phyloP scores from a whole-genome alignment of 2,888 invertebrate species.

The Megastigmus dorsalis region DNA sequence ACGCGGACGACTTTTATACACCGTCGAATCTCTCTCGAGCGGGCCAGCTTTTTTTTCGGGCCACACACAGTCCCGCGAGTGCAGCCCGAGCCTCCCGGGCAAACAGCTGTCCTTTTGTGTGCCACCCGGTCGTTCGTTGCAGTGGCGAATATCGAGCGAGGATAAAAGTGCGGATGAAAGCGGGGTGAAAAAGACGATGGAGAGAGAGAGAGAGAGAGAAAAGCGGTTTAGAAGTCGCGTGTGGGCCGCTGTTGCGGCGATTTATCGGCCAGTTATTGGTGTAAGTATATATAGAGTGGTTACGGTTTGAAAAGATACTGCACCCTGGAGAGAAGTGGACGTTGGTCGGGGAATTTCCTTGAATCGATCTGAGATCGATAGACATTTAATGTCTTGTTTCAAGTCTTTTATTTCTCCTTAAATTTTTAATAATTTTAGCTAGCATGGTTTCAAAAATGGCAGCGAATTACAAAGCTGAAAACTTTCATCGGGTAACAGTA shows the following conservation, averaged over 20 bases:
- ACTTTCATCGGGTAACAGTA: too few species aligned
- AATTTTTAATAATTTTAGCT: background rate
- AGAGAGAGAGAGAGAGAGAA: too few species aligned
- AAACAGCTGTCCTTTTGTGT: slow-evolving; percentile 20
- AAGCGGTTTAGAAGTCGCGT: too few species aligned
- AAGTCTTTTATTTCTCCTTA: background rate
- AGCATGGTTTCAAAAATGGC: background rate
- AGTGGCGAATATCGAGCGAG: background rate
- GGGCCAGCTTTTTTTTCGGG: too few species aligned
- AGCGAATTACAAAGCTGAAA: too few species aligned
- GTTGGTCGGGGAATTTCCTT: background rate
- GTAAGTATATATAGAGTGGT: background rate
- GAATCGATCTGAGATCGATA: background rate
- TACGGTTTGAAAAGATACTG: too few species aligned
- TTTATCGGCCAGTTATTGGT: background rate
- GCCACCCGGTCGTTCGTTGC: too few species aligned
- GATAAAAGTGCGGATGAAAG: background rate
- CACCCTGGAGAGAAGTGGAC: too few species aligned
- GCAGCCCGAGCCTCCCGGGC: slow-evolving; percentile 19
- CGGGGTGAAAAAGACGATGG: background rate
- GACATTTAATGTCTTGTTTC: background rate
- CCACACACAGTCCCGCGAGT: too few species aligned
- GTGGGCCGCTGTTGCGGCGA: background rate
- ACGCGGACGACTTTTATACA: too few species aligned
- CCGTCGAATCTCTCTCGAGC: too few species aligned